A percentile compares a stretch with the other conserved stretches of the same genome.
These are phyloP conservation scores for Onthophagus taurus DNA, from an alignment of 1,140 invertebrate species.

Conservation along the genomic window DNA sequence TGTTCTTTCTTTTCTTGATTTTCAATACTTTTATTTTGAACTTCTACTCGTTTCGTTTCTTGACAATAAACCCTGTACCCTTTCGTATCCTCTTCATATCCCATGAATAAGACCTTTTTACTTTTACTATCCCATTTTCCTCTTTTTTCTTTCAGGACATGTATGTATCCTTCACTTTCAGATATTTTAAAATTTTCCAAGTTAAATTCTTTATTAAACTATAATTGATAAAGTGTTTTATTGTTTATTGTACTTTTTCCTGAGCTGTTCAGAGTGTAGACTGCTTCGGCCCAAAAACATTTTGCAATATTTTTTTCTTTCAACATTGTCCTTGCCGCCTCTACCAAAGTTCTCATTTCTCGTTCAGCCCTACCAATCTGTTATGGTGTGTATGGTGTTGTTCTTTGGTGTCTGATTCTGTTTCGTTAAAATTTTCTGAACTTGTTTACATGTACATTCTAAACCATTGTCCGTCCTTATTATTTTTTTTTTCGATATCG, in stretches of 20 bases:
- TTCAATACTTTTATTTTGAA: no score
- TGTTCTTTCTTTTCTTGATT: no score
- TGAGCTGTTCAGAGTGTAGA: constrained; percentile 25
- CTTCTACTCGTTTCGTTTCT: no score
- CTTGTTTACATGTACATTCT: constrained; percentile 4
- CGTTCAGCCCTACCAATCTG: constrained; percentile 16
- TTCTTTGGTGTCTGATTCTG: constrained; percentile 19
- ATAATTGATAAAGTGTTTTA: constrained; percentile 23
- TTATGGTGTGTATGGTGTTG: constrained; percentile 13
- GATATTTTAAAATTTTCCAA: constrained; percentile 25
- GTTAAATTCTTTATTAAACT: constrained; percentile 18
- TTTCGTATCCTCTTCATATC: constrained; percentile 26
- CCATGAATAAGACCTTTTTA: constrained; percentile 26
- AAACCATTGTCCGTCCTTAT: constrained; percentile 8
- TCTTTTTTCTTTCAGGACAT: constrained; percentile 27
- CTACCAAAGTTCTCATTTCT: constrained; percentile 11
- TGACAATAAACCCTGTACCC: no score
- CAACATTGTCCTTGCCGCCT: constrained; percentile 11
- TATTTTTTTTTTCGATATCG: constrained; percentile 4
- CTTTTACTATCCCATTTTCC: constrained; percentile 31
- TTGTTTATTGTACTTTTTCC: constrained; percentile 27
- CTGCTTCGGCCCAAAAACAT: constrained; percentile 30
- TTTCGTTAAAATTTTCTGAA: constrained; percentile 8
- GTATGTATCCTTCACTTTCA: constrained; percentile 21
- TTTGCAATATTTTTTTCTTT: background rate